These are phyloP conservation scores for Saturnia pavonia DNA, from an alignment of 2,888 invertebrate species.

Conservation along the genomic window DNA sequence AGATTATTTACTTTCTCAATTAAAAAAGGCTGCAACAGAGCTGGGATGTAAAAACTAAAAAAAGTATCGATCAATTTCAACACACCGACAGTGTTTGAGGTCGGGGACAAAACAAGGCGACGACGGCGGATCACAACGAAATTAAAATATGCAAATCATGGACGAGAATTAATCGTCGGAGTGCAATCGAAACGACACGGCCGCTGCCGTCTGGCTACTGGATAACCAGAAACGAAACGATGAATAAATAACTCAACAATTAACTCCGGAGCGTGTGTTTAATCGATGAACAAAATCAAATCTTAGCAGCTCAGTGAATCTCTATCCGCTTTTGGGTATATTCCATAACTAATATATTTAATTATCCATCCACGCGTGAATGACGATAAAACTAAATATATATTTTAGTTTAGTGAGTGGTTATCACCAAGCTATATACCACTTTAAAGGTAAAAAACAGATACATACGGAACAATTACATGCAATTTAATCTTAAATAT, in stretches of 20 bases:
- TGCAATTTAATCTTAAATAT: neutral
- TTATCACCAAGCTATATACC: neutral
- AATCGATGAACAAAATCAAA: conserved; percentile 46
- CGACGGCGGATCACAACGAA: conserved; percentile 75
- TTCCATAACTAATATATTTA: conserved; percentile 58
- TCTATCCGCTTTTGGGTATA: conserved; percentile 56
- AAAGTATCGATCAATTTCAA: conserved; percentile 71
- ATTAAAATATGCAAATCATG: conserved; percentile 79
- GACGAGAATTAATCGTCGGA: conserved; percentile 69
- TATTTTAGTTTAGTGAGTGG: neutral
- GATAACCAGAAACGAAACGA: conserved; percentile 75
- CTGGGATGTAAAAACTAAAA: neutral
- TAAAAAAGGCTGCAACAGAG: neutral
- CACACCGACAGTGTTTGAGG: conserved; percentile 50
- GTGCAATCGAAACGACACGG: conserved; percentile 68
- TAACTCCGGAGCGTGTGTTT: conserved; percentile 66
- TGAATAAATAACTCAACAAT: conserved; percentile 75
- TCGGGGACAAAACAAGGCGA: conserved; percentile 61
- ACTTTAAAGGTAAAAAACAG: neutral
- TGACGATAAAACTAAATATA: conserved; percentile 32
- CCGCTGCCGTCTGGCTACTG: conserved; percentile 66
- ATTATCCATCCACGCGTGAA: conserved; percentile 51
- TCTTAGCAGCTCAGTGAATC: conserved; percentile 60
- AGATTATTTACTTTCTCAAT: neutral
- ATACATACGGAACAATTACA: neutral